These are phyloP conservation scores for Agrochola litura DNA, from an alignment of 2,888 invertebrate species.

Conservation along the genomic window DNA sequence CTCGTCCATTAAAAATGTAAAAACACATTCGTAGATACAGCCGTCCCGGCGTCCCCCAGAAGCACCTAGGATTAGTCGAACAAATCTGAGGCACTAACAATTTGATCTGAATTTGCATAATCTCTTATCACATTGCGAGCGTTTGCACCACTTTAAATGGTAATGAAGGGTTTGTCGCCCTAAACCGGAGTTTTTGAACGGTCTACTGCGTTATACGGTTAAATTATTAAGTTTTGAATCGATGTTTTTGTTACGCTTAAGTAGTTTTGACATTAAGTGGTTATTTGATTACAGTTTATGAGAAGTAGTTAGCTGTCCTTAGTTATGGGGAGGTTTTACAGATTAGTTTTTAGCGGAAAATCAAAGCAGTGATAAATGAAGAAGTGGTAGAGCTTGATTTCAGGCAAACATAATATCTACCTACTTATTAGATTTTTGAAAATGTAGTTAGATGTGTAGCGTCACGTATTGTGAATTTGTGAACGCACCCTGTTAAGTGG, in stretches of 20 bases:
- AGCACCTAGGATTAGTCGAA: slow-evolving; percentile 69
- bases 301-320: not conserved
- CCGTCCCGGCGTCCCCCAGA: slow-evolving; percentile 34
- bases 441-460: not conserved
- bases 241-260: slow-evolving; percentile 50
- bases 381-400: not conserved
- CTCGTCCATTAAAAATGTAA: slow-evolving; percentile 45
- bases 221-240: slow-evolving; percentile 62
- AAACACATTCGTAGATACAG: slow-evolving; percentile 50
- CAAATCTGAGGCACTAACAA: slow-evolving; percentile 79
- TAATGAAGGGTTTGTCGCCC: slow-evolving; percentile 78
- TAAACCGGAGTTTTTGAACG: slow-evolving; percentile 68
- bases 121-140: slow-evolving; percentile 71
- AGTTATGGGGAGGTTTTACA: not conserved
- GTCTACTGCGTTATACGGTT: slow-evolving; percentile 49
- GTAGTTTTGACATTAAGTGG: slow-evolving; percentile 37
- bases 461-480: no score
- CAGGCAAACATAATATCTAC: no score
- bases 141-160: slow-evolving; percentile 84
- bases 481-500: no score
- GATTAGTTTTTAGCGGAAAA: not conserved
- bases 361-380: not conserved
- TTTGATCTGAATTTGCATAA: slow-evolving; percentile 86
- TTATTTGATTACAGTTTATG: slow-evolving; percentile 12
- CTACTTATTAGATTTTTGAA: not conserved